Base-by-base conservation (phyloP, 2,888 invertebrate species). In the Heliconius hortense region DNA sequence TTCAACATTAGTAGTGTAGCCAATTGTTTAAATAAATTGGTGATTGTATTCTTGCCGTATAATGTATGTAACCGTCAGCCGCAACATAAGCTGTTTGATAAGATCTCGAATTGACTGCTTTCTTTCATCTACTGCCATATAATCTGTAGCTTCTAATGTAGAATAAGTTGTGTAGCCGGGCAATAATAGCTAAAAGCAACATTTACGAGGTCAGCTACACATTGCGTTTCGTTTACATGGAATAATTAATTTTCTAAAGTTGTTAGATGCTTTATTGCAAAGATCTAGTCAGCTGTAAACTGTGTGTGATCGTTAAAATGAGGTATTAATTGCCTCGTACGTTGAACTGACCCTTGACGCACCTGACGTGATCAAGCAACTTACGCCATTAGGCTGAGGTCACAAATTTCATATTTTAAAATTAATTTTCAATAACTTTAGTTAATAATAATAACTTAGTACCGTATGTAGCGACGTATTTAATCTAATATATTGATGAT, bases 61-160 rank as follows among this genome's bases (percentile, higher is more conserved):
- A 56, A 60, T 60, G n/a, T 70, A 53, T 64, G 48, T 74, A 31
- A 60, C 48, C 18, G 31, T 74, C 43, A 69, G 48, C 68, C 53
- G 43, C 28, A 60, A 31, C 71, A 68, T 82, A 87, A 89, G 90
- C 90, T 92, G 92, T 90, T 92, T 90, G 90, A 90, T 90, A 79
- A 80, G 86, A 87, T 88, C 88, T 88, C 86, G 85, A 87, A 88
- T 90, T 87, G 86, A 87, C 80, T 85, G 89, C 89, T 90, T 87
- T 89, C 88, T 89, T 86, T 89, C 88, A 88, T 88, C 89, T 86
- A 91, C 90, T 90, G 91, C 90, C 91, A 90, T 91, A 88, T 56
- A 81, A 84, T 73, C 56, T 79, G 76, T 89, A 89, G 84, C 82
- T 87, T 87, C 87, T 83, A 82, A 81, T 90, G 88, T 86, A 82